Evolutionary conservation across 2,113 vertebrate species (phyloP).

Genomic region (Cebidichthys violaceus): DNA sequence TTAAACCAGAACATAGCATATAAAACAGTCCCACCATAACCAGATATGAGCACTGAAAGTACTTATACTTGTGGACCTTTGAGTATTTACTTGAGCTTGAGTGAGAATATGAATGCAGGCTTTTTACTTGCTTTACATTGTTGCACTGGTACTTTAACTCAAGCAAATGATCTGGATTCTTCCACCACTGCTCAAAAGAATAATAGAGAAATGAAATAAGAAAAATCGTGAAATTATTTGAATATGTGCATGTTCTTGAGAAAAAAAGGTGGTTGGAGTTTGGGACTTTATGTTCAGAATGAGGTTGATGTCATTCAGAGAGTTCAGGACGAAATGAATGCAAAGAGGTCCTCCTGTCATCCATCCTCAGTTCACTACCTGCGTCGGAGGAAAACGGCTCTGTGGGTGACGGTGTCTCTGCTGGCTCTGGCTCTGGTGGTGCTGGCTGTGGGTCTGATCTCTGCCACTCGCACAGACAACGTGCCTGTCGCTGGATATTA

Average conservation of each 20-base stretch:
- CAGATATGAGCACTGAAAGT: neutral
- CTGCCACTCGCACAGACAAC: slow-evolving; percentile 92
- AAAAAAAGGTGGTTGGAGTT: neutral
- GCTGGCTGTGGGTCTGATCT: slow-evolving; percentile 89
- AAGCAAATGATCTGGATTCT: neutral
- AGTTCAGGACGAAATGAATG: neutral
- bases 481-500: slow-evolving; percentile 94
- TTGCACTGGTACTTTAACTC: neutral
- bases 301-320: neutral
- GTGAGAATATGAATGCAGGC: neutral
- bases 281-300: neutral
- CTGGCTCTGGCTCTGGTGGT: slow-evolving; percentile 88
- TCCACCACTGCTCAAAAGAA: neutral
- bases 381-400: slow-evolving; percentile 87
- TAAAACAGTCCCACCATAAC: neutral
- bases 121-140: neutral
- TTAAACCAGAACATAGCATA: neutral
- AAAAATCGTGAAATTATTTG: neutral
- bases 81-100: neutral
- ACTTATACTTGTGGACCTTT: neutral
- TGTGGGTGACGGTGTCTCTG: slow-evolving; percentile 88
- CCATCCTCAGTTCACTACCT: slow-evolving; percentile 82
- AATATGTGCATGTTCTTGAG: neutral
- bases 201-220: neutral
- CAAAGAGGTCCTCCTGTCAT: slow-evolving; percentile 8